Base-by-base conservation (phyloP, 2,113 vertebrate genomes). In the Malaclemys terrapin region DNA sequence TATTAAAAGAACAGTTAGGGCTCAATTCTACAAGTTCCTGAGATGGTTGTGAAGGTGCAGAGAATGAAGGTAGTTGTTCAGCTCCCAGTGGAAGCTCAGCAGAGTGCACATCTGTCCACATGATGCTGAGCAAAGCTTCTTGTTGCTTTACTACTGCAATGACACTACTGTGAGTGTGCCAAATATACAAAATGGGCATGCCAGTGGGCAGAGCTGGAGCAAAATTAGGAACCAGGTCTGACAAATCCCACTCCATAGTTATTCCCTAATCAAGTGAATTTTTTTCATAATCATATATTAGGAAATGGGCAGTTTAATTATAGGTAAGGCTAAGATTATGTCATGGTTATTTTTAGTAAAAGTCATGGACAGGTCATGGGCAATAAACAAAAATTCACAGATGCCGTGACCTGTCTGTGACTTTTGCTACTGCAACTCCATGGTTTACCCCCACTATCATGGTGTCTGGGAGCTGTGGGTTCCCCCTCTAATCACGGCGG, bases 21-120 rank as follows among this genome's bases (percentile, higher is more conserved):
- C 82, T 38, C 16, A 35, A 54, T 14, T 83, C 59, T 56, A 59
- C 47, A 87, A 80, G 87, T 27, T 24, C 20, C 52, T 53, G 52
- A 82, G 57, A 45, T 85, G 82, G 59, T 91, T 17, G 52, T 53
- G 84, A 91, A 69, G 42, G 22, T 95, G 69, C 76, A 81, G 38
- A 76, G 38, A 52, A n/a, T 31, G 14, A n/a, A 1, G 0, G 24
- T 20, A 31, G 83, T 85, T 65, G 31, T n/a, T 80, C 79, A 42
- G 16, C 47, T 53, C 38, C 29, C 54, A 85, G 54, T 1, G 38
- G 54, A 90, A 16, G 38, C 38, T 79, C 54, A 84, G 85, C 5
- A 79, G 27, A 35, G 6, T 80, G 84, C 20, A 75, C 52, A 49
- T 11, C 12, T n/a, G 31, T 38, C 24, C 65, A 27, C 76, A 27